Evolutionary conservation across 2,113 vertebrate species (phyloP).

Genomic region (Cyanistes caeruleus): DNA sequence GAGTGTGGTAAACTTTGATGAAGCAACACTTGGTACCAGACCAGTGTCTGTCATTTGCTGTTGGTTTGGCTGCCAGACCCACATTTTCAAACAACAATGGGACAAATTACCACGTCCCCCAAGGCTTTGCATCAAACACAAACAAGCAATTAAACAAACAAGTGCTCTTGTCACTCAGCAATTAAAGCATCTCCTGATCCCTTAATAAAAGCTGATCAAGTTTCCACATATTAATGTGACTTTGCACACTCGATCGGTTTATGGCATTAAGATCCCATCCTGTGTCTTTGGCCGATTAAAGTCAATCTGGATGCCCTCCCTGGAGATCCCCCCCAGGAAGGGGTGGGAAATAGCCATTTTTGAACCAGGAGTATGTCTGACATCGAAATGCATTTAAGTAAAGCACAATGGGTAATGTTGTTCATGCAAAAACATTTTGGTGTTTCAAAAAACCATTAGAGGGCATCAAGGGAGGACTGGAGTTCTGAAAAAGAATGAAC

Average conservation of each 20-base stretch:
- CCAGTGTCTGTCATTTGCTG: neutral
- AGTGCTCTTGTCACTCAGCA: constrained; percentile 34
- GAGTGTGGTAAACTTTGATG: neutral
- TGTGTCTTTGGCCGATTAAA: constrained; percentile 31
- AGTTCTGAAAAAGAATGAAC: constrained; percentile 71
- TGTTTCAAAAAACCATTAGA: constrained; percentile 75
- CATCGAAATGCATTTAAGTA: constrained; percentile 71
- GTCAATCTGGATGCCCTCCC: constrained; percentile 28
- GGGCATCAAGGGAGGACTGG: constrained; percentile 67
- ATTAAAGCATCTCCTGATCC: constrained; percentile 22
- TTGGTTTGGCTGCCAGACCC: constrained; percentile 19
- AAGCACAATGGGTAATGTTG: constrained; percentile 66
- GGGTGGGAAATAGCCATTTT: constrained; percentile 33
- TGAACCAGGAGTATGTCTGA: constrained; percentile 50
- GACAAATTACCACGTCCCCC: neutral
- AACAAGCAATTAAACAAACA: constrained; percentile 55
- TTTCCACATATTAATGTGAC: constrained; percentile 27
- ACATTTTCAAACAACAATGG: constrained; percentile 28
- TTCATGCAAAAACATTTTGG: constrained; percentile 73
- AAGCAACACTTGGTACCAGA: neutral
- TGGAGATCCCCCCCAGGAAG: constrained; percentile 17
- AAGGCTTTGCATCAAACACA: constrained; percentile 34
- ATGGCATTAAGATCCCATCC: neutral
- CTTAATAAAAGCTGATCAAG: constrained; percentile 14
- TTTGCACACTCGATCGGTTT: neutral